Conservation (phyloP, 2,113 vertebrate species). For the Perca flavescens region DNA sequence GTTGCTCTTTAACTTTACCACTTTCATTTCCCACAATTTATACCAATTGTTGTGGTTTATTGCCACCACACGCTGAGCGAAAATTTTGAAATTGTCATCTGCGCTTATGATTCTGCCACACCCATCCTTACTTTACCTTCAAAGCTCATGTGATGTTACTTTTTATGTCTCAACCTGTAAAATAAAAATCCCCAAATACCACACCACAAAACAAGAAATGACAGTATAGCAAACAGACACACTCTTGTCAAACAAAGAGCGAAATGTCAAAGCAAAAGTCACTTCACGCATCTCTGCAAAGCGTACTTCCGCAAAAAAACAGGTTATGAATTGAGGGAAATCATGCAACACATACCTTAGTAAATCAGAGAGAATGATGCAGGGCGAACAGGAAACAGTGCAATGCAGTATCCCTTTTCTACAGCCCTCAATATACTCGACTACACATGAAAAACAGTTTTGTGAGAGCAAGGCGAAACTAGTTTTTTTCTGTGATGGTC, state of each 20-base stretch:
- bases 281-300: constrained; percentile 57
- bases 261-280: constrained; percentile 73
- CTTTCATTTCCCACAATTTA: constrained; percentile 55
- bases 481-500: constrained; percentile 70
- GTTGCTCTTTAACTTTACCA: constrained; percentile 11
- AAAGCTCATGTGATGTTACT: constrained; percentile 47
- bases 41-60: constrained; percentile 32
- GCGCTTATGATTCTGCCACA: constrained; percentile 74
- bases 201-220: constrained; percentile 66
- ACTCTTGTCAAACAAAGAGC: constrained; percentile 71
- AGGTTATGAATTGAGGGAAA: constrained; percentile 77
- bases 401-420: constrained; percentile 70
- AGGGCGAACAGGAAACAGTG: constrained; percentile 68
- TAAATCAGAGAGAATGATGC: constrained; percentile 80
- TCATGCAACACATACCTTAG: constrained; percentile 86
- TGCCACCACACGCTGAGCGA: constrained; percentile 65
- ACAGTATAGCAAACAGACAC: constrained; percentile 36
- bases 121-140: constrained; percentile 65
- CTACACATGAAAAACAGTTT: constrained; percentile 72
- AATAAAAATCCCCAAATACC: constrained; percentile 63
- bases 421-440: constrained; percentile 55
- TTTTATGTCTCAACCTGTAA: constrained; percentile 31
- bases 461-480: constrained; percentile 72
- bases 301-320: constrained; percentile 74
- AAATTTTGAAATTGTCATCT: constrained; percentile 66